Conservation (phyloP, 37 sponge, comb jelly and placozoan genomes). For the Spongilla lacustris region DNA sequence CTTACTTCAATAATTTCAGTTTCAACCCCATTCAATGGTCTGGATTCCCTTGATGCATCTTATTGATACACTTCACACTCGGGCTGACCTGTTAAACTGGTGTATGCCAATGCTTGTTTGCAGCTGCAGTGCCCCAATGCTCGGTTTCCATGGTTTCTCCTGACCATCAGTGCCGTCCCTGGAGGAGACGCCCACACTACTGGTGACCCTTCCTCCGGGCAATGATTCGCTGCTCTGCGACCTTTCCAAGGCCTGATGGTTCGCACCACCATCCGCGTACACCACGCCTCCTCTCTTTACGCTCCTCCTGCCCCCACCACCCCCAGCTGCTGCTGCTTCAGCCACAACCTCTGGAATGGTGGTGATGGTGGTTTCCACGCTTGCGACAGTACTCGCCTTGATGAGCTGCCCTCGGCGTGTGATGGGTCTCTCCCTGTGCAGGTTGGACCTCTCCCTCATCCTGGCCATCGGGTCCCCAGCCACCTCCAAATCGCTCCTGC, state of each 20-base stretch:
- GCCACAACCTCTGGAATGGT: no score
- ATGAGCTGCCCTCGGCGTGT: neutral
- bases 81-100: conserved; percentile 19
- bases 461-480: neutral
- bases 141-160: neutral
- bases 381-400: neutral
- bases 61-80: no score
- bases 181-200: neutral
- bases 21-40: no score
- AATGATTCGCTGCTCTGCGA: neutral
- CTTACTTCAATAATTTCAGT: no score
- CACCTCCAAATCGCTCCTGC: no score
- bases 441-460: neutral
- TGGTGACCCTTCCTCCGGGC: neutral
- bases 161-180: neutral
- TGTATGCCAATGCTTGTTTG: neutral
- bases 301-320: neutral
- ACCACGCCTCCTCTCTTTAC: neutral
- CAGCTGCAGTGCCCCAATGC: neutral
- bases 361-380: no score
- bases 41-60: no score
- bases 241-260: neutral
- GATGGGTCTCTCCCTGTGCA: neutral
- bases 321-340: no score
- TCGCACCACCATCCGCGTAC: neutral